phyloP scores from a whole-genome alignment of 1,140 invertebrate genomes.

The Lutraria rhynchaena region DNA sequence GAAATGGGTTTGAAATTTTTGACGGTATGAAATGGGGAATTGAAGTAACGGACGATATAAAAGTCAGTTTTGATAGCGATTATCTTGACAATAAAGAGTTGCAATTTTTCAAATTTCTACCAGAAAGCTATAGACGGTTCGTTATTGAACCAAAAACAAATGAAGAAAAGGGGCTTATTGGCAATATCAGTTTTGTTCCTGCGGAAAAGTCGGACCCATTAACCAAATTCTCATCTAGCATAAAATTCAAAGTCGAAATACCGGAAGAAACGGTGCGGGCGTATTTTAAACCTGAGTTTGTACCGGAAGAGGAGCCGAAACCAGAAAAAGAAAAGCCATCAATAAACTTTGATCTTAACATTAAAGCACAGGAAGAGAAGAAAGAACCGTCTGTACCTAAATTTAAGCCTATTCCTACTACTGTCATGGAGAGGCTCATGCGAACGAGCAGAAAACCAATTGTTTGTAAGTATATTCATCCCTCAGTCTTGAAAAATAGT shows the following conservation, averaged over 20 bases:
- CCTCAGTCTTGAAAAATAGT: no score
- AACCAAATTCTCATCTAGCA: conserved; percentile 62
- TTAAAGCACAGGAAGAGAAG: conserved; percentile 61
- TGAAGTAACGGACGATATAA: conserved; percentile 68
- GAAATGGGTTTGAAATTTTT: conserved; percentile 70
- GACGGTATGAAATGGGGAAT: conserved; percentile 74
- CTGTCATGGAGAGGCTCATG: conserved; percentile 69
- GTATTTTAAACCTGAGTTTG: conserved; percentile 71
- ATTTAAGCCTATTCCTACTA: conserved; percentile 64
- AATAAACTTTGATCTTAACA: conserved; percentile 59
- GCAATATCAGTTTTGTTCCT: conserved; percentile 68
- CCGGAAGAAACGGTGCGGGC: conserved; percentile 69
- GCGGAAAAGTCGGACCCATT: conserved; percentile 62
- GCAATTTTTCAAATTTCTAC: conserved; percentile 71
- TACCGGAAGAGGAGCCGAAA: conserved; percentile 72
- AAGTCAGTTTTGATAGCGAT: conserved; percentile 68
- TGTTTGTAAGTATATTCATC: conserved; percentile 67
- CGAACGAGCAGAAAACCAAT: conserved; percentile 67
- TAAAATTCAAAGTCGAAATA: conserved; percentile 69
- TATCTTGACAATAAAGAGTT: conserved; percentile 69
- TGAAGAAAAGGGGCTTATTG: conserved; percentile 67
- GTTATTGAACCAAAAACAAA: conserved; percentile 72
- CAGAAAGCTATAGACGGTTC: conserved; percentile 74
- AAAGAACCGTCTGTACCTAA: conserved; percentile 54
- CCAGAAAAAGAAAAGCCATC: conserved; percentile 69